These are phyloP conservation scores for Parambassis ranga DNA, from an alignment of 2,797 vertebrate species.

Conservation along the genomic window DNA sequence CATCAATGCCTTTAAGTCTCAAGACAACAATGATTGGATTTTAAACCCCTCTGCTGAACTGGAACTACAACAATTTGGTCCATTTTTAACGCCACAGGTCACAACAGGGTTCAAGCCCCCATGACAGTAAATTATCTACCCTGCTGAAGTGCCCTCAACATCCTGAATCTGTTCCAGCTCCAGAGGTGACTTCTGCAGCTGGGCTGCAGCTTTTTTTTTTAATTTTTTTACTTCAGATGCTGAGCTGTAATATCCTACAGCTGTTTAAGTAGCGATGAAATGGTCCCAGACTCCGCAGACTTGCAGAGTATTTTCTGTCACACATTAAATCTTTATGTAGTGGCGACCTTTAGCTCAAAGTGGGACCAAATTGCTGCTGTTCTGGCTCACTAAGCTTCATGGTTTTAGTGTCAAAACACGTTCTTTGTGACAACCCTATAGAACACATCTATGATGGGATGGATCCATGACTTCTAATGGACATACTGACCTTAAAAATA, in stretches of 20 bases:
- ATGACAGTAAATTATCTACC: neutral
- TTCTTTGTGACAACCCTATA: slow-evolving; percentile 2
- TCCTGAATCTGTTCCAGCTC: neutral
- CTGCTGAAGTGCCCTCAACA: neutral
- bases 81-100: neutral
- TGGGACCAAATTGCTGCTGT: slow-evolving; percentile 43
- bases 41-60: neutral
- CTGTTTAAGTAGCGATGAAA: slow-evolving; percentile 5
- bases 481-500: neutral
- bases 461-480: neutral
- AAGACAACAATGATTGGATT: neutral
- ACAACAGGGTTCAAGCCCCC: neutral
- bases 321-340: slow-evolving; percentile 49
- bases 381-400: slow-evolving; percentile 33
- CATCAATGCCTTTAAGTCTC: neutral
- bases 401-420: slow-evolving; percentile 15
- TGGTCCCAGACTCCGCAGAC: slow-evolving; percentile 17
- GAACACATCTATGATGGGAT: neutral
- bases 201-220: no score
- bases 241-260: slow-evolving; percentile 14
- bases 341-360: slow-evolving; percentile 56
- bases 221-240: no score
- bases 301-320: slow-evolving; percentile 16
- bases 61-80: neutral
- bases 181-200: slow-evolving; percentile 3